Evolutionary conservation across 2,113 vertebrate genomes (phyloP), one percentile per base, ranked within the genome.

Genomic region (Egretta garzetta): DNA sequence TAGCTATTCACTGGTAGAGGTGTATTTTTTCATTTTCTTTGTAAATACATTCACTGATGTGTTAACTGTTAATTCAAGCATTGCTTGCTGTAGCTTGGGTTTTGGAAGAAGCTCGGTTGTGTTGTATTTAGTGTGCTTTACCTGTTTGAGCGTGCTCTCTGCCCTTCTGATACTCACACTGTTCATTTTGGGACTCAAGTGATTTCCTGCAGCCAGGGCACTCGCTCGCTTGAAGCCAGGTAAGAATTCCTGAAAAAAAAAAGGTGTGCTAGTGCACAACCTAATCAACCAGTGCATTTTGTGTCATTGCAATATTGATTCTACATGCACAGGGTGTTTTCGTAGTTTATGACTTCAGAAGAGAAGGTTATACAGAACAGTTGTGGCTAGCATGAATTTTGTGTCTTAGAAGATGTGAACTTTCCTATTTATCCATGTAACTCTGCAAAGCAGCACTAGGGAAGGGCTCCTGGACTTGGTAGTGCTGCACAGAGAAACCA

Each of bases 191-290:
- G 35, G 39, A 53, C 64, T 39, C 21, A 9, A 59, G 24, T 1
- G 9, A 35, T 85, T 72, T 95, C 53, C 50, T 55, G 32, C 22
- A 27, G 17, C 64, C 33, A 73, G 28, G 45, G 28, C 37, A 37
- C 52, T 64, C 6, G 1, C 4, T 80, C 1, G n/a, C 50, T 47
- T 87, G 50, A 74, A 89, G 14, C 26, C 0, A 0, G 7, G 7
- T 59, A 75, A 64, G 33, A 83, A 47, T 80, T 77, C 2, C 3
- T 86, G 49, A 88, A 85, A 90, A 88, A 85, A 90, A 90, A 49
- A 76, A 37, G 18, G 6, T 52, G 23, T 68, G 13, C 30, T 62
- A 52, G 19, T 47, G 17, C 37, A 67, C 35, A 80, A 16, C 23
- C 20, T 33, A 59, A 47, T 43, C 24, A 80, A 18, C 9, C 6